Evolutionary conservation across 2,797 vertebrate species (phyloP).

Genomic region (Gila robusta): DNA sequence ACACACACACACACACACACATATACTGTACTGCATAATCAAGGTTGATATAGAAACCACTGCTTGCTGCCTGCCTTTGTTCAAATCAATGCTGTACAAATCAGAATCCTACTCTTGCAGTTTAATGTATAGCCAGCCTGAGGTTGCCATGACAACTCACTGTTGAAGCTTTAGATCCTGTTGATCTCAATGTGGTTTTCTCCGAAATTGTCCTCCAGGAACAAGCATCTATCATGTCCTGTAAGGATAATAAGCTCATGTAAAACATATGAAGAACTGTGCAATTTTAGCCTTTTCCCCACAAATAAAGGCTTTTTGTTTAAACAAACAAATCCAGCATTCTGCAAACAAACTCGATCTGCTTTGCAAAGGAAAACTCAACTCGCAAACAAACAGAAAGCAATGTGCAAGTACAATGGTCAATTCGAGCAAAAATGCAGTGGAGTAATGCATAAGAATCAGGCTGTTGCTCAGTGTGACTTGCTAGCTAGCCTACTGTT

Average conservation of each 20-base stretch:
- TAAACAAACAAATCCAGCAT: too few relatives aligned
- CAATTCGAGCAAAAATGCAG: too few relatives aligned
- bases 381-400: too few relatives aligned
- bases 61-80: background rate
- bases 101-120: slow-evolving; percentile 27
- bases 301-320: background rate
- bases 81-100: slow-evolving; percentile 21
- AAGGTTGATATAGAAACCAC: background rate
- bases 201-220: slow-evolving; percentile 22
- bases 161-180: slow-evolving; percentile 24
- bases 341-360: too few relatives aligned
- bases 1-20: too few relatives aligned
- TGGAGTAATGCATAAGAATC: too few relatives aligned
- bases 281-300: slow-evolving; percentile 4
- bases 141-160: slow-evolving; percentile 40
- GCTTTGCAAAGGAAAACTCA: too few relatives aligned
- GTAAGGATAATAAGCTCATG: slow-evolving; percentile 13
- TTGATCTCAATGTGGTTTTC: slow-evolving; percentile 34
- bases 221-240: slow-evolving; percentile 13
- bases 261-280: background rate
- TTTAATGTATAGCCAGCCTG: slow-evolving; percentile 20
- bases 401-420: too few relatives aligned
- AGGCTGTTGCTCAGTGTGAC: too few relatives aligned
- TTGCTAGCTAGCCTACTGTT: too few relatives aligned
- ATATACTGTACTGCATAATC: background rate